A percentile compares a stretch with the other conserved stretches of the same genome.
Evolutionary conservation across 2,888 invertebrate species (phyloP).

Genomic region (Cerastis leucographa): DNA sequence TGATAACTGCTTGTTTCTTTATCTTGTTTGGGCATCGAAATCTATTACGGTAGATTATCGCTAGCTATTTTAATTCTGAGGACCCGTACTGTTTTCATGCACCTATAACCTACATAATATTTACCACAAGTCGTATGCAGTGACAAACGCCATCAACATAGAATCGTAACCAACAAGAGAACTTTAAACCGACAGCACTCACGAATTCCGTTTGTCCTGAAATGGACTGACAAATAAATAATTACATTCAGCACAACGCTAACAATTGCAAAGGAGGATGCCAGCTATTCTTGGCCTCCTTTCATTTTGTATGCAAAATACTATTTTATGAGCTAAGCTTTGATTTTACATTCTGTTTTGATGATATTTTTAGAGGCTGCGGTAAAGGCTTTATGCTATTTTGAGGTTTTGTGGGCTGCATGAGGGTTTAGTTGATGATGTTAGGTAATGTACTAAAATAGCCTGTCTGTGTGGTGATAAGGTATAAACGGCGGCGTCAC

Average conservation of each 20-base stretch:
- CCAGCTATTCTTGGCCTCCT: slow-evolving; percentile 14
- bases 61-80: background rate
- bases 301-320: slow-evolving; percentile 25
- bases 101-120: background rate
- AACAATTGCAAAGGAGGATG: slow-evolving; percentile 4
- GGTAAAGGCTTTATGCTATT: background rate
- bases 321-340: slow-evolving; percentile 4
- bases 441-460: background rate
- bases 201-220: slow-evolving; percentile 33
- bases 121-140: background rate
- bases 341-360: slow-evolving; percentile 32
- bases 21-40: background rate
- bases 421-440: background rate
- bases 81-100: background rate
- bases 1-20: too few species aligned
- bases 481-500: background rate
- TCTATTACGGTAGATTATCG: background rate
- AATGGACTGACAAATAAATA: slow-evolving; percentile 35
- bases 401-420: background rate
- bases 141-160: background rate
- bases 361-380: slow-evolving; percentile 6
- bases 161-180: background rate
- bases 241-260: slow-evolving; percentile 2
- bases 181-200: slow-evolving; percentile 9
- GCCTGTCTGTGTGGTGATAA: too few species aligned